Conservation (phyloP, 2,797 vertebrate genomes). For the Lepus townsendii region DNA sequence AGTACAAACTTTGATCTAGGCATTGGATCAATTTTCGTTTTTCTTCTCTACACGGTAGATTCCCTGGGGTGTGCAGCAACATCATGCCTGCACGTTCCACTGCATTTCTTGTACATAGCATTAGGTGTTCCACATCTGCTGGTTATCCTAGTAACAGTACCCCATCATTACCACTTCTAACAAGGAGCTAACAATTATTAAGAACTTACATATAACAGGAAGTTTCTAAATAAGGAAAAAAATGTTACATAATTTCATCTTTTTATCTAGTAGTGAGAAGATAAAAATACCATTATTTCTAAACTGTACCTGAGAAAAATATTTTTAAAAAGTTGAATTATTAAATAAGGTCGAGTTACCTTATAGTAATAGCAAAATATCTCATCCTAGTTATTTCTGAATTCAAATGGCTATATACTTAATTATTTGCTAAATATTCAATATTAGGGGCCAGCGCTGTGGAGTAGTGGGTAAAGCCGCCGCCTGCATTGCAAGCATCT, state of each 20-base stretch:
- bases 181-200: neutral
- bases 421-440: constrained; percentile 57
- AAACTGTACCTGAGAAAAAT: constrained; percentile 19
- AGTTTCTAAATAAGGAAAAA: constrained; percentile 21
- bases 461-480: no score
- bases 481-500: no score
- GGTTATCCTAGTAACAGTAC: neutral
- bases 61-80: neutral
- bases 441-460: no score
- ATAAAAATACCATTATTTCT: constrained; percentile 44
- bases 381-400: neutral
- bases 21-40: neutral
- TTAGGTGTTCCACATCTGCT: neutral
- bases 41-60: neutral
- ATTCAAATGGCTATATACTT: constrained; percentile 66
- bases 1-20: constrained; percentile 12
- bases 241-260: neutral
- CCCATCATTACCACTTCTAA: neutral
- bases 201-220: neutral
- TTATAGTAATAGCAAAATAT: constrained; percentile 11
- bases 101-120: neutral
- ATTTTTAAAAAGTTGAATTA: constrained; percentile 49
- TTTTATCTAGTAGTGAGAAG: neutral
- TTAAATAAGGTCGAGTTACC: constrained; percentile 41
- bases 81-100: neutral